Base-by-base conservation (phyloP, 2,113 vertebrate genomes). In the Eira barbara region DNA sequence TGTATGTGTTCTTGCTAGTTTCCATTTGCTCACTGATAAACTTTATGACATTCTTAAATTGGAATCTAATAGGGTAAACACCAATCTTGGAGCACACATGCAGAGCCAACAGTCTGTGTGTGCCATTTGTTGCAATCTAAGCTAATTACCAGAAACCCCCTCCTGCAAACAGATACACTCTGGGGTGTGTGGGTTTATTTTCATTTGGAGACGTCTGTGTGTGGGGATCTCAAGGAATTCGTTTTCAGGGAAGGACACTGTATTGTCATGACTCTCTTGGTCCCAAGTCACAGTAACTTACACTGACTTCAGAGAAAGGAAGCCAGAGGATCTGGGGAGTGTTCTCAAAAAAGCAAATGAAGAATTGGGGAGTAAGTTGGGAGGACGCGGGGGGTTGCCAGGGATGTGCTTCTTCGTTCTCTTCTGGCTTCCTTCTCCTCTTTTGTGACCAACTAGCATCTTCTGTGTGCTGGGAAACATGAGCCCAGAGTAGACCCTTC, bases 71-170 rank as follows among this genome's bases (percentile, higher is more conserved):
- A 99, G 98, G 99, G 98, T 99, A 98, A 99, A 99, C 98, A 99
- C 99, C 99, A 99, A 99, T 99, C 99, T 99, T 98, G 92, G 86
- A 95, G 99, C 99, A 99, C 99, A 99, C 99, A 99, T 39, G 99
- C 99, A 99, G 99, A 99, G 99, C 99, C 98, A 98, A 98, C 99
- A 99, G 99, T 99, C 99, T 99, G 99, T 99, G 99, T 99, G 98
- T 99, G 99, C 99, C 99, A 99, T 99, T 99, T 99, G 99, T 98
- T 99, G 99, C 99, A 99, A 99, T 99, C 97, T 96, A 98, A 98
- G 99, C 99, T 99, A 99, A 99, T 99, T 99, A 99, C 99, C 85
- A 97, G 89, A 98, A 97, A 39, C 78, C 97, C 96, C 98, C 97
- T 97, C 94, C 94, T 92, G 94, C 94, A 98, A 92, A 98, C 95